Evolutionary conservation across 2,888 invertebrate genomes (phyloP), one percentile per base, ranked within the genome.

Genomic region (Patella ulyssiponensis): DNA sequence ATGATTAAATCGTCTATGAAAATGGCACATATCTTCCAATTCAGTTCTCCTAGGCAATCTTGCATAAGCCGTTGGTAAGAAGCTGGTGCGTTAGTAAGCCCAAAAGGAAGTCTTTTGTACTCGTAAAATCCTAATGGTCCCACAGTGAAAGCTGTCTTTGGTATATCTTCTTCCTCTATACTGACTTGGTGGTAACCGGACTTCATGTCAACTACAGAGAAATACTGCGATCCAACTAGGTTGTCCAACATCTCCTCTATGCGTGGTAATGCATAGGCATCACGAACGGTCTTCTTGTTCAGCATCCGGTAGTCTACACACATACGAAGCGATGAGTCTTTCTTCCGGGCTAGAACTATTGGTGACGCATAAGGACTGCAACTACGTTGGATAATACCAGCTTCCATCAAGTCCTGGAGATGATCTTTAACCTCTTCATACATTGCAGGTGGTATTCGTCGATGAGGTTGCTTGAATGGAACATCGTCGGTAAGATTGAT

Each of bases 331-430:
- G 20, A 44, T 15, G 33, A 44, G 23, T 73, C 71, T 51, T 76
- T 77, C 20, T 77, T 77, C 11, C 74, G n/a, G 15, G 76, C 75
- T 17, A 77, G n/a, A 20, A 77, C 70, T n/a, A 58, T n/a, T 5
- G 58, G n/a, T n/a, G n/a, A n/a, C n/a, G n/a, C n/a, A n/a, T n/a
- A n/a, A n/a, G n/a, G n/a, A n/a, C n/a, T n/a, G 58, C 58, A 58
- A 12, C 58, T 58, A 5, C 58, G 58, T 12, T n/a, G 15, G 58
- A 58, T 58, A n/a, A 58, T 58, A 58, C 58, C 58, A 58, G 58
- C 58, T 5, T 58, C 58, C 5, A 58, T 5, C 15, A 58, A 58
- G 58, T 58, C 58, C 1, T 58, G 58, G 1, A 58, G 58, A 15
- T 58, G 58, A 15, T 12, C 17, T n/a, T 58, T 58, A 12, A 58